A percentile compares a stretch with the other conserved stretches of the same genome.
Conservation (phyloP, 2,113 vertebrate species). For the Dipodomys spectabilis region DNA sequence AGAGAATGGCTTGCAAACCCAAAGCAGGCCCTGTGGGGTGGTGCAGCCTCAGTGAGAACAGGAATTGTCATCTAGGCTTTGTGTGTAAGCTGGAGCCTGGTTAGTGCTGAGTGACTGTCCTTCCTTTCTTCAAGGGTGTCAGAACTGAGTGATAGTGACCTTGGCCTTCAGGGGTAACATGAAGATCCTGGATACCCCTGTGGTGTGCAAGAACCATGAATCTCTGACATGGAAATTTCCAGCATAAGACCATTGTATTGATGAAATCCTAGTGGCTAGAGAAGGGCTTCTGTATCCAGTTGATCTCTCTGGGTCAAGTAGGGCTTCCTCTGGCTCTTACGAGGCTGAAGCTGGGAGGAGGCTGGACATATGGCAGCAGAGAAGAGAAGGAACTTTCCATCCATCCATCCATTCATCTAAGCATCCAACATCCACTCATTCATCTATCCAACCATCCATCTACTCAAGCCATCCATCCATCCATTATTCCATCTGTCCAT, state of each 20-base stretch:
- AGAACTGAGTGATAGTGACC: neutral
- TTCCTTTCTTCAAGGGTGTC: neutral
- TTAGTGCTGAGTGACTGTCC: neutral
- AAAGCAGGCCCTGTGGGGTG: neutral
- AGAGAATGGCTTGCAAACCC: neutral
- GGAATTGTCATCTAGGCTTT: neutral
- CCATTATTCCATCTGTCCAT: no score
- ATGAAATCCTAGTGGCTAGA: neutral
- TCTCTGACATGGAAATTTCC: neutral
- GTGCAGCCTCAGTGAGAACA: rapidly evolving
- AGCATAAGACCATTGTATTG: no score
- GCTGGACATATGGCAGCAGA: no score
- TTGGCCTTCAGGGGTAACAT: no score
- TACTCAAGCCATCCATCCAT: no score
- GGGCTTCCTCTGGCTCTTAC: neutral
- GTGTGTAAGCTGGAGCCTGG: neutral
- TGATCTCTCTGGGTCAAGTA: neutral
- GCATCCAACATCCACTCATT: no score
- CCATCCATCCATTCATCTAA: neutral
- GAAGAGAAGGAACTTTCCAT: neutral
- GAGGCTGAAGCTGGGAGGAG: neutral
- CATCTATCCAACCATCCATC: no score
- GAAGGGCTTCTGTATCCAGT: neutral
- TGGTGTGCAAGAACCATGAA: neutral
- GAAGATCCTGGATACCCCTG: neutral